These are phyloP conservation scores for Andrena bucephala DNA, from an alignment of 2,888 invertebrate genomes.

Conservation along the genomic window DNA sequence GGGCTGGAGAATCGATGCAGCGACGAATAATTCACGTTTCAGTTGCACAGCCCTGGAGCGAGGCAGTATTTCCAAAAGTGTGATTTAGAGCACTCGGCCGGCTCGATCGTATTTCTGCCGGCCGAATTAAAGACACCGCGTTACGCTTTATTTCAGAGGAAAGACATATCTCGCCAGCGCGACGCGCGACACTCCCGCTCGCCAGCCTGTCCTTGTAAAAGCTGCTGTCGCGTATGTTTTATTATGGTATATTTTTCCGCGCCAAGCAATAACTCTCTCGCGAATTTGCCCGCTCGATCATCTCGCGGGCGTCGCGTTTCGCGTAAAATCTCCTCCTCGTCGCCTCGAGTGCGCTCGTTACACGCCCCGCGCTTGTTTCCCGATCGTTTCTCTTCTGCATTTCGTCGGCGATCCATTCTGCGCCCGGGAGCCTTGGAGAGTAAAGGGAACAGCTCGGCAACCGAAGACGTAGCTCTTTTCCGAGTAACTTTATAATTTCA, in stretches of 20 bases:
- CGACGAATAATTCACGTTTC: conserved; percentile 5
- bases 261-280: conserved; percentile 25
- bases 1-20: conserved; percentile 1
- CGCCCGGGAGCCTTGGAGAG: not conserved
- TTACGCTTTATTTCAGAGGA: conserved; percentile 2
- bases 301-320: conserved; percentile 33
- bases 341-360: not conserved
- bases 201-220: conserved; percentile 9
- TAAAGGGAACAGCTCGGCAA: not conserved
- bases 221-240: conserved; percentile 20
- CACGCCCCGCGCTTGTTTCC: not conserved
- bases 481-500: no score
- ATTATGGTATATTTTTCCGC: conserved; percentile 28
- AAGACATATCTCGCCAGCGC: conserved; percentile 9
- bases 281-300: conserved; percentile 40
- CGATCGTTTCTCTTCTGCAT: not conserved
- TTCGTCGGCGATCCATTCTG: conserved; percentile 5
- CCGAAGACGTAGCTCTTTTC: no score
- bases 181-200: not conserved
- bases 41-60: not conserved
- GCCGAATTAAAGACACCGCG: conserved; percentile 36
- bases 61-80: not conserved
- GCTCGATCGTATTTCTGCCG: conserved; percentile 7
- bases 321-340: conserved; percentile 1
- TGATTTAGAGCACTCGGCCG: conserved; percentile 1